Evolutionary conservation across 2,888 invertebrate genomes (phyloP).

Genomic region (Temnothorax rugatulus): DNA sequence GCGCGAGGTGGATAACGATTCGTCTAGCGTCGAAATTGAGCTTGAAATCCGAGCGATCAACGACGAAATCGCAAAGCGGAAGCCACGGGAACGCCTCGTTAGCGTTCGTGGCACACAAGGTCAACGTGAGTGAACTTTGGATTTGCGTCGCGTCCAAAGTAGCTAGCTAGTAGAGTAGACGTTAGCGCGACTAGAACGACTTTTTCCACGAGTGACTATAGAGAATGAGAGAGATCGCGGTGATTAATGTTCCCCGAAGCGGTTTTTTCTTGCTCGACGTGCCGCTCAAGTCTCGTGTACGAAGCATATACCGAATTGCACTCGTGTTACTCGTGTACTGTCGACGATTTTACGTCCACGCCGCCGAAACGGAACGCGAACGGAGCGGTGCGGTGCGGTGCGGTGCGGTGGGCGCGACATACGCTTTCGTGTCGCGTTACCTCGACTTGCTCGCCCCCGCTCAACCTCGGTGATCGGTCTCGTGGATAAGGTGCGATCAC

Average conservation of each 20-base stretch:
- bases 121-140: constrained; percentile 26
- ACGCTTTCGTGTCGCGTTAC: too few relatives aligned
- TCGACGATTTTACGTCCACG: constrained; percentile 75
- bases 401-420: too few relatives aligned
- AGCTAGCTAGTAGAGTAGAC: too few relatives aligned
- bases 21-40: too few relatives aligned
- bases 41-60: constrained; percentile 27
- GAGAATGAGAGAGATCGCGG: not conserved
- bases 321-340: constrained; percentile 61
- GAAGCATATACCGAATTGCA: constrained; percentile 27
- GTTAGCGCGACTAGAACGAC: not conserved
- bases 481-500: too few relatives aligned
- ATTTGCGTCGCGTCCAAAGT: not conserved
- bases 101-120: constrained; percentile 16
- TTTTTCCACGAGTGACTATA: not conserved
- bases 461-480: too few relatives aligned
- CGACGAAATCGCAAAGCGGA: not conserved
- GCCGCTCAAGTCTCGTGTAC: constrained; percentile 51
- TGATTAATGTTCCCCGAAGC: not conserved
- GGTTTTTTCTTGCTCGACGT: not conserved
- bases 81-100: constrained; percentile 11
- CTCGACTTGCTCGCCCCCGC: too few relatives aligned
- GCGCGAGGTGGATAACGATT: too few relatives aligned
- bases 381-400: constrained; percentile 24
- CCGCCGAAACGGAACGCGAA: too few relatives aligned